Conservation (phyloP, 2,888 invertebrate genomes). For the Sminthurides aquaticus region DNA sequence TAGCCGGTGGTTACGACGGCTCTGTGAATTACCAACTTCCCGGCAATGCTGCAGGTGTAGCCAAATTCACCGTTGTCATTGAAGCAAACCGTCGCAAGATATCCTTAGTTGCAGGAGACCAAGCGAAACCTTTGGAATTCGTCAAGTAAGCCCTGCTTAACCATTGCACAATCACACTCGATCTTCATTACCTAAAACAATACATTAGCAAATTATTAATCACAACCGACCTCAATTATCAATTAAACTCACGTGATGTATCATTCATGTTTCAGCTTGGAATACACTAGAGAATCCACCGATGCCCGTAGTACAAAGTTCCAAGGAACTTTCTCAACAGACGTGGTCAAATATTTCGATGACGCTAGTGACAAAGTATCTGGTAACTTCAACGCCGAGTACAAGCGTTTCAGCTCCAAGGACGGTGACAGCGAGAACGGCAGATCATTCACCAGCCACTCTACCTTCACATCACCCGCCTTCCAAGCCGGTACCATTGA, state of each 20-base stretch:
- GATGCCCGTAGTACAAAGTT: not conserved
- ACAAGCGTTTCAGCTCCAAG: not conserved
- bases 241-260: too few species aligned
- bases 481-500: not conserved
- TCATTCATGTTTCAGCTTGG: conserved; percentile 6
- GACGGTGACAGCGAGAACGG: not conserved
- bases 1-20: conserved; percentile 11
- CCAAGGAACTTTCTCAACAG: conserved; percentile 8
- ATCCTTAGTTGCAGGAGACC: conserved; percentile 4
- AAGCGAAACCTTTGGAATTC: not conserved
- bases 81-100: not conserved
- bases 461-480: not conserved
- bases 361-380: not conserved
- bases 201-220: too few species aligned
- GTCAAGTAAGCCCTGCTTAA: conserved; percentile 8
- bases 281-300: not conserved
- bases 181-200: too few species aligned
- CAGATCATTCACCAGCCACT: not conserved
- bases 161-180: not conserved
- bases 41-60: not conserved
- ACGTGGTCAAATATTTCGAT: not conserved
- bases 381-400: conserved; percentile 12
- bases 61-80: conserved; percentile 1
- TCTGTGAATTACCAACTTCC: not conserved
- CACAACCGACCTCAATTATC: too few species aligned